Evolutionary conservation across 2,113 vertebrate genomes (phyloP).

Genomic region (Paracyprichromis sp.): DNA sequence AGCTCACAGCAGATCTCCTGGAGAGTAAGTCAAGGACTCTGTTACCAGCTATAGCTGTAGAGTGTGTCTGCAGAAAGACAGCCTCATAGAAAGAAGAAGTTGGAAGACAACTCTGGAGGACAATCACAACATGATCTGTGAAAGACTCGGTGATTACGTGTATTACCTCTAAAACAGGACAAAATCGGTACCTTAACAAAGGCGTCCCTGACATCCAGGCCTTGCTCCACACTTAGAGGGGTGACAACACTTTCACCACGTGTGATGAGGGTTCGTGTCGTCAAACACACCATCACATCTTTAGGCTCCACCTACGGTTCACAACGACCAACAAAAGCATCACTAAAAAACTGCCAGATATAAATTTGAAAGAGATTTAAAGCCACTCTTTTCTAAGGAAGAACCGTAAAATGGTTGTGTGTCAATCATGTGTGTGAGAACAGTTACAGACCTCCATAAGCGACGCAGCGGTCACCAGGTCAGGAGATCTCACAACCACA

Average conservation of each 20-base stretch:
- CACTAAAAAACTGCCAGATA: not conserved
- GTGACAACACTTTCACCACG: slow-evolving; percentile 91
- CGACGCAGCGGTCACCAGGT: slow-evolving; percentile 77
- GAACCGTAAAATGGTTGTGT: not conserved
- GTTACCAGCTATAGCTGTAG: not conserved
- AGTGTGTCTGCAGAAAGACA: not conserved
- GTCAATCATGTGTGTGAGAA: not conserved
- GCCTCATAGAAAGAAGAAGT: not conserved
- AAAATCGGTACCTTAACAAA: slow-evolving; percentile 86
- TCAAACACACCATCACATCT: slow-evolving; percentile 81
- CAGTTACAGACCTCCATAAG: slow-evolving; percentile 79
- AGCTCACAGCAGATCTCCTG: not conserved
- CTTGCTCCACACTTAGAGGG: slow-evolving; percentile 89
- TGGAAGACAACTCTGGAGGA: not conserved
- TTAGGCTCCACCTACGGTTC: slow-evolving; percentile 76
- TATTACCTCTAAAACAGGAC: not conserved
- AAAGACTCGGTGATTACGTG: rapidly evolving
- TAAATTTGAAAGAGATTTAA: not conserved
- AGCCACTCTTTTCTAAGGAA: not conserved
- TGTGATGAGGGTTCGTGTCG: slow-evolving; percentile 91
- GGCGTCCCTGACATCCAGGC: slow-evolving; percentile 88
- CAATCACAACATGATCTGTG: not conserved
- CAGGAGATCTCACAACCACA: slow-evolving; percentile 84
- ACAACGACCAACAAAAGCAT: not conserved
- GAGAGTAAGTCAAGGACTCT: not conserved